Evolutionary conservation across 2,888 invertebrate genomes (phyloP), one percentile per base, ranked within the genome.

Genomic region (Cylloceria caligata): DNA sequence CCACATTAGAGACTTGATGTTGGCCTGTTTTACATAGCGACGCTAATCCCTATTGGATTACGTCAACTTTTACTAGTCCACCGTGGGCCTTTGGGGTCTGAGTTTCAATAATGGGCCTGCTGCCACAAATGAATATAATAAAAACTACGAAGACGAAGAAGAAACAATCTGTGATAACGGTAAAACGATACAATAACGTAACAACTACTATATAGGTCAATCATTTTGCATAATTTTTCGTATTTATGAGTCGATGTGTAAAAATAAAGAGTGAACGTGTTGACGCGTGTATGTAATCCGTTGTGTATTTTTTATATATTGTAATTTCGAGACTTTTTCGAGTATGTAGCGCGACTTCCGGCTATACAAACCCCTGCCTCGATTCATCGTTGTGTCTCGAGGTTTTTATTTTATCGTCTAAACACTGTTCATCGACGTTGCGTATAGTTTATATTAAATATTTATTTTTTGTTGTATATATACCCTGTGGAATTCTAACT

Each of bases 1-100:
- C 94, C n/a, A 92, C 93, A 72, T 85, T 93, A 84, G 93, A 93
- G 84, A 89, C 91, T 86, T 92, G 92, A 92, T 92, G 91, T 89
- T 90, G 88, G 90, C 87, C 88, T 88, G 83, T 75, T 80, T 75
- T 69, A 45, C 68, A 64, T 47, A 72, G 67, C 72, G 74, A 81
- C 72, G 71, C 60, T 65, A 57, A 74, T 84, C 85, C 81, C 84
- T 86, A 83, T 85, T 86, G 80, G 83, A 85, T 83, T 82, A 72
- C 84, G 82, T 83, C 87, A 71, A 87, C 81, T 60, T 81, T 80
- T 81, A 87, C 91, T 90, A 91, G 90, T 91, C 91, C 86, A 87
- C 84, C 84, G 83, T 87, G 86, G 88, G 89, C 87, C 88, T 88
- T 84, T 73, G 83, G 87, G 81, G 87, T 80, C 83, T 88, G 86